Conservation (phyloP, 2,113 vertebrate species). For the Axis porcinus region DNA sequence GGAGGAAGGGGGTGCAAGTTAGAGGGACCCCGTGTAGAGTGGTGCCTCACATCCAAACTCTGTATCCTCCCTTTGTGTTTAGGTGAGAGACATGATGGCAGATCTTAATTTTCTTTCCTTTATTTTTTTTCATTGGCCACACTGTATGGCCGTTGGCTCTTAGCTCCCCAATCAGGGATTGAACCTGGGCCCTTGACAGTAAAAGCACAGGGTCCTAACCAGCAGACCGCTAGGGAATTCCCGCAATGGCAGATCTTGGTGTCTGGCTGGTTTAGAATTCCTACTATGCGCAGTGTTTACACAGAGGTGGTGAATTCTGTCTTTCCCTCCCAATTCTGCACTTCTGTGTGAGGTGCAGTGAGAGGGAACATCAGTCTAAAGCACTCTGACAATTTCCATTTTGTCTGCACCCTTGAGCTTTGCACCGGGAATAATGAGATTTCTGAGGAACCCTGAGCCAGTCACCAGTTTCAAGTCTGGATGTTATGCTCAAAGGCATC, state of each 20-base stretch:
- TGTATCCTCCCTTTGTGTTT: accelerated
- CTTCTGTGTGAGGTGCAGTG: conserved; percentile 32
- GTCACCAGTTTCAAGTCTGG: not conserved
- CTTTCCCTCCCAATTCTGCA: conserved; percentile 14
- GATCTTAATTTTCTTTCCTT: not conserved
- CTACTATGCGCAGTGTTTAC: not conserved
- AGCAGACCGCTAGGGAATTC: accelerated
- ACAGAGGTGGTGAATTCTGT: conserved; percentile 15
- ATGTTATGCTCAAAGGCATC: not conserved
- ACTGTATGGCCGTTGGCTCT: not conserved
- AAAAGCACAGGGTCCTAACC: accelerated
- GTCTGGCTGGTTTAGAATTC: not conserved
- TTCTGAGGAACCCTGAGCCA: not conserved
- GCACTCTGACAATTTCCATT: conserved; percentile 33
- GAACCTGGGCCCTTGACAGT: not conserved
- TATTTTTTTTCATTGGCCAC: not conserved
- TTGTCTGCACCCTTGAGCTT: not conserved
- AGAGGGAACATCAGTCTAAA: conserved; percentile 36
- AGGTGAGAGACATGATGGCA: not conserved
- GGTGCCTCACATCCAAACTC: accelerated
- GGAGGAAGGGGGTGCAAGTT: not conserved
- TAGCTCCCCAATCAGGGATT: not conserved
- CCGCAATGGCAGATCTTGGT: accelerated
- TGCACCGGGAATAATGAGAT: conserved; percentile 41
- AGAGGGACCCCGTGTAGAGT: accelerated